Base-by-base conservation (phyloP, 1,140 invertebrate species). In the Drosophila asahinai region DNA sequence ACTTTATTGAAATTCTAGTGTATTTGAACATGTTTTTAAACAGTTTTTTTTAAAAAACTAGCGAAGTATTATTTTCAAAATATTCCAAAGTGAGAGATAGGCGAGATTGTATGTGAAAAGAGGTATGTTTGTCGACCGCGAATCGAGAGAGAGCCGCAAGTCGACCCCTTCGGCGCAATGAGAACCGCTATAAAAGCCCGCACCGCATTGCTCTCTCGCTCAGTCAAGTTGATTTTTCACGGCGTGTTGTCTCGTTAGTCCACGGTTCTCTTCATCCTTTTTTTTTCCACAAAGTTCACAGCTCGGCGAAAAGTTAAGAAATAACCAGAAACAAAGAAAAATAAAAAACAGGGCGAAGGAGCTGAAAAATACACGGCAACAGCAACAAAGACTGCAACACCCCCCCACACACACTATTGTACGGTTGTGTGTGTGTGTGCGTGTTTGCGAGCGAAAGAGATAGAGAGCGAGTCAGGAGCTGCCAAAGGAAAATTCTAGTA, bases 181-280 rank as follows among this genome's bases (percentile, higher is more conserved):
- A 19, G n/a, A 17, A 11, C 12, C 3, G 40, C 40, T 63, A 72
- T 67, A 70, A 73, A 71, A 59, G 25, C 54, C n/a, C 45, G 14
- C 51, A 25, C 19, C 27, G 17, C 38, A 27, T 36, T 30, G 52
- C 27, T 30, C 65, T 72, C 65, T 36, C 27, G 52, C 65, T 80
- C 74, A 84, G 58, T 81, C 82, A 65, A 86, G 73, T 84, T 75
- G 59, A 77, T 62, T 73, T 71, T 76, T 51, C 59, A 72, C 71
- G 60, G 73, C 63, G 73, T 81, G 59, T 79, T 61, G 47, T 77
- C 70, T 40, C 57, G 57, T 43, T 30, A 2, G n/a, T 33, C 42
- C 45, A 77, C 83, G 79, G 74, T 36, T 57, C 54, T 40, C 19
- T 7, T 38, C 38, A 15, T 42, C 36, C 43, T 47, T 60, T 48